Base-by-base conservation (phyloP, 2,797 vertebrate species). In the Yasuhikotakia modesta region DNA sequence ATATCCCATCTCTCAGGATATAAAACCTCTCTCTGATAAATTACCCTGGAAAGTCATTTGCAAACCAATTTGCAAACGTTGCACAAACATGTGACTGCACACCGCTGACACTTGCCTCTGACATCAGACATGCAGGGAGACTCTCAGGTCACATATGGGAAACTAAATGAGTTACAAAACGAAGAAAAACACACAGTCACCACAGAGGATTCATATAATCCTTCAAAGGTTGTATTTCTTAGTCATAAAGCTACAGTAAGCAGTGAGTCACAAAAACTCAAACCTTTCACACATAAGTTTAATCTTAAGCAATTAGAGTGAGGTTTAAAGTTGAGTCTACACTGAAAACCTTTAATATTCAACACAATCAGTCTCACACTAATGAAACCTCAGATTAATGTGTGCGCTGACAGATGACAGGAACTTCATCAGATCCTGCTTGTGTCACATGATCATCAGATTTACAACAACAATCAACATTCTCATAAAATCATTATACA, bases 1-100 rank as follows among this genome's bases (percentile, higher is more conserved):
- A 32, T 19, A 35, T 58, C 21, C 3, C n/a, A 32, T 14, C 43
- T 48, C 43, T 22, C 21, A 35, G 27, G 55, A 61, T 70, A 61
- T 61, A 61, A 61, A 52, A 35, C 6, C 58, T 14, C 45, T 21
- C 43, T 27, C 58, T 30, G 57, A 78, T 78, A 71, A 70, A 70
- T 45, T 71, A 43, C 76, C 48, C 55, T 70, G 76, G 76, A 78
- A 71, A 65, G 21, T 43, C 3, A 78, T 78, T 70, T 78, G 76
- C 76, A 78, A 70, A 45, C 46, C 30, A 52, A 66, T 73, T 81
- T 63, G 58, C 39, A 58, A 63, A 65, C 24, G 16, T 7, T 48
- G 43, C 22, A 60, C 21, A 6, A 27, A 24, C 45, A 50, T 68
- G 4, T 7, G 27, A 58, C 27, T 2, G 48, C 58, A n/a, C n/a